Percentiles rank a stretch among this genome's conserved stretches.
These are phyloP conservation scores for Fulica atra DNA, from an alignment of 2,113 vertebrate species.

Conservation along the genomic window DNA sequence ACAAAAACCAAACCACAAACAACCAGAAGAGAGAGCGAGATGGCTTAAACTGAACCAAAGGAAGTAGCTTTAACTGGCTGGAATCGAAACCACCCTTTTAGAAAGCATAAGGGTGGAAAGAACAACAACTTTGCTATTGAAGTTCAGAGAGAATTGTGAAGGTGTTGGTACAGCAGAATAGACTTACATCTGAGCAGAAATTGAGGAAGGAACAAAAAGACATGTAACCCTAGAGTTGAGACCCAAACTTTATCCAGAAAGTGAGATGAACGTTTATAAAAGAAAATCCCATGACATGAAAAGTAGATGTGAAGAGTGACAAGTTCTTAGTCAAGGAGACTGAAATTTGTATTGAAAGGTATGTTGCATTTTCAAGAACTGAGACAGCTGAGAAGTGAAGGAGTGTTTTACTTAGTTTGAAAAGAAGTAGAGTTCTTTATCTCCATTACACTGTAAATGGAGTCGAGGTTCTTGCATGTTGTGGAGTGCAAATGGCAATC, in stretches of 20 bases:
- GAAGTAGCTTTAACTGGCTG: background rate
- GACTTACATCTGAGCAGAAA: background rate
- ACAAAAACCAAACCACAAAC: background rate
- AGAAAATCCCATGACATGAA: background rate
- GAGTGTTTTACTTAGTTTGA: background rate
- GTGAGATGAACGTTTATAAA: background rate
- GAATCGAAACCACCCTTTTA: rapidly evolving
- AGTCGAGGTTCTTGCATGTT: background rate
- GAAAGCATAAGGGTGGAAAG: background rate
- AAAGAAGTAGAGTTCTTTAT: background rate
- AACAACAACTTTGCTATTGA: background rate
- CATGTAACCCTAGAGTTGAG: background rate
- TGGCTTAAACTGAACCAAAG: background rate
- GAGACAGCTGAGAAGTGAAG: background rate
- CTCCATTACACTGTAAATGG: background rate
- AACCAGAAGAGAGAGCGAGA: too few relatives aligned
- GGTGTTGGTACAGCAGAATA: background rate
- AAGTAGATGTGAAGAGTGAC: rapidly evolving
- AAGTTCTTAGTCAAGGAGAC: background rate
- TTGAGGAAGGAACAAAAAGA: background rate
- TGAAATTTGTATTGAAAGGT: background rate
- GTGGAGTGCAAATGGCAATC: background rate
- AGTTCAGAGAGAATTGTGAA: background rate
- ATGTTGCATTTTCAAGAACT: background rate
- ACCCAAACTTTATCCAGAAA: background rate